Evolutionary conservation across 92 coral and sea anemone genomes (phyloP).

Genomic region (Paramuricea clavata): DNA sequence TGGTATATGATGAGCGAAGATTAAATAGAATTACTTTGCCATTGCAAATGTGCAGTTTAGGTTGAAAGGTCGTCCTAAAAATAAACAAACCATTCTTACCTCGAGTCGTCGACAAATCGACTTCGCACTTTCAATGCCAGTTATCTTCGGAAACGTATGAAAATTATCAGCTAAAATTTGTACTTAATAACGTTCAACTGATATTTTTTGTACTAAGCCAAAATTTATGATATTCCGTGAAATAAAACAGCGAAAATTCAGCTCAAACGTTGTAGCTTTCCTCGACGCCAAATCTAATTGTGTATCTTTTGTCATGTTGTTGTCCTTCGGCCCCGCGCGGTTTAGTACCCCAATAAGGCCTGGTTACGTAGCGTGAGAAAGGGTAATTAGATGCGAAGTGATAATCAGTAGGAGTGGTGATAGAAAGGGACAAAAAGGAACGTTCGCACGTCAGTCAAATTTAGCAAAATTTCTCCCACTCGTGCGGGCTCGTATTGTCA

Average conservation of each 20-base stretch:
- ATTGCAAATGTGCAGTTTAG: not conserved
- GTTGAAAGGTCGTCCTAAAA: slow-evolving; percentile 1
- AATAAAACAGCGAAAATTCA: slow-evolving; percentile 1
- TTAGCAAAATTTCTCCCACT: too few species aligned
- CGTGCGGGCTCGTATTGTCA: too few species aligned
- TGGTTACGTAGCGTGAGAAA: too few species aligned
- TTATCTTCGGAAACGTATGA: slow-evolving; percentile 14
- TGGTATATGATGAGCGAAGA: not conserved
- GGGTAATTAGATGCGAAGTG: too few species aligned
- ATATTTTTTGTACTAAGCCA: not conserved
- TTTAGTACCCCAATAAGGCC: too few species aligned
- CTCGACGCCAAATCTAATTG: not conserved
- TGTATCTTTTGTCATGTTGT: not conserved
- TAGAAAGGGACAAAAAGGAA: too few species aligned
- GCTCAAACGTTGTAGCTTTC: not conserved
- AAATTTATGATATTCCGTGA: not conserved
- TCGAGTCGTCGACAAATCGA: not conserved
- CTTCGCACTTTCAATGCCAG: not conserved
- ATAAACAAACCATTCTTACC: slow-evolving; percentile 1
- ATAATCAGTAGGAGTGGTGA: too few species aligned
- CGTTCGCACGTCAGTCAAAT: too few species aligned
- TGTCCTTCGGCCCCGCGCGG: not conserved
- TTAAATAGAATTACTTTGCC: too few species aligned
- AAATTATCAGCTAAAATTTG: too few species aligned
- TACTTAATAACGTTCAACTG: not conserved